Evolutionary conservation across 2,888 invertebrate species (phyloP), one percentile per base, ranked within the genome.

Genomic region (Oscheius sp.): DNA sequence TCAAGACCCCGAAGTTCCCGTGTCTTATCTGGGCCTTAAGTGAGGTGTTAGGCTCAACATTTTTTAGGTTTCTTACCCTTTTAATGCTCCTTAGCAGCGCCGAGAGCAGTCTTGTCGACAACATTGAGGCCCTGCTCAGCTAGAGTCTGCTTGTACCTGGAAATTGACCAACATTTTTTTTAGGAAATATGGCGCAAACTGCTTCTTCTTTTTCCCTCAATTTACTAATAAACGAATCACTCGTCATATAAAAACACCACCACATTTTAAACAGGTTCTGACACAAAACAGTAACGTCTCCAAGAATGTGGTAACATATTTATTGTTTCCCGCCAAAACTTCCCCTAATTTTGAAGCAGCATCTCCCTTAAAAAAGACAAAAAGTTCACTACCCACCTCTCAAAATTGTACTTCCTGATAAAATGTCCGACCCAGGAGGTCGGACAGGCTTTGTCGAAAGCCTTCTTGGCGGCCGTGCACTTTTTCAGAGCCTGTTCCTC

Each of bases 371-470:
- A 21, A 21, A 21, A 21, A 21, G 21, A 21, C 21, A 47, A 32
- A 21, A 33, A 70, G 5, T 0, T 21, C 21, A 42, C 21, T 33
- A 42, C 11, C 7, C 9, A 83, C 84, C 76, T 78, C 58, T 85
- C 86, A 76, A 85, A 86, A 63, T 85, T 79, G 77, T 86, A 79
- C 73, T 86, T 86, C 37, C 86, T 62, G 55, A 86, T 80, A 63
- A 86, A 86, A 76, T 86, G 86, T 42, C 76, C 82, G 13, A 86
- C 85, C 85, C 84, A 84, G 47, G 84, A 84, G 0, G 81, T 71
- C 2, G 84, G 82, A 70, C 84, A 84, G 35, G 59, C 59, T 5
- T 62, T 70, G 70, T 80, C 79, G 50, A 82, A 82, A 13, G 57
- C 29, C 59, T 78, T 80, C 11, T 76, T 74, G 21, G 74, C 77